Evolutionary conservation across 2,888 invertebrate genomes (phyloP).

Genomic region (Pachycephus smyrnensis): DNA sequence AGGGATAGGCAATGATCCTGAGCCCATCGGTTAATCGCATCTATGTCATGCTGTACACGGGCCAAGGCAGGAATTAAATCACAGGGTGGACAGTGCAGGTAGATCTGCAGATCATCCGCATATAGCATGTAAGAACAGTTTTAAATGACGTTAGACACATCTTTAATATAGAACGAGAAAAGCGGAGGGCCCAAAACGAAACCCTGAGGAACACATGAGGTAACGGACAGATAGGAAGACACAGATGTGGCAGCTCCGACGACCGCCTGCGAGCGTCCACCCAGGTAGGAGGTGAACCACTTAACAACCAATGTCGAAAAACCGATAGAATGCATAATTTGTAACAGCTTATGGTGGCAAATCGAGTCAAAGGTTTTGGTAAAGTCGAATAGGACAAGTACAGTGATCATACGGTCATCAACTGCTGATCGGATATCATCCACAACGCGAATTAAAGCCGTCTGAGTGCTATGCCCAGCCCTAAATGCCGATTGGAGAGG

Average conservation of each 20-base stretch:
- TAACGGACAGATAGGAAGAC: background rate
- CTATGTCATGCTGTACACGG: background rate
- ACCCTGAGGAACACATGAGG: background rate
- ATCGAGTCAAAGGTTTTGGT: background rate
- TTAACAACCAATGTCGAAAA: background rate
- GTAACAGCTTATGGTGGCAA: background rate
- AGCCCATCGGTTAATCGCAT: background rate
- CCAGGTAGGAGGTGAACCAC: background rate
- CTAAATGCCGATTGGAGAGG: background rate
- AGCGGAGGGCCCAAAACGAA: background rate
- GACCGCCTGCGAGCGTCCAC: background rate
- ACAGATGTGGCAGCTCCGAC: background rate
- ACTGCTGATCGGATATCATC: background rate
- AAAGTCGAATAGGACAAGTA: background rate
- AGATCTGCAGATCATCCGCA: background rate
- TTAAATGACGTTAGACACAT: background rate
- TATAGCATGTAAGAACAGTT: background rate
- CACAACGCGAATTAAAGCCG: background rate
- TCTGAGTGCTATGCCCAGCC: background rate
- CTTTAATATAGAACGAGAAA: background rate
- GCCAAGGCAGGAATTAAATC: background rate
- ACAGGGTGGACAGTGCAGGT: background rate
- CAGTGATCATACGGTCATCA: background rate
- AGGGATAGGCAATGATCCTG: background rate
- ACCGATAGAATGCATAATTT: background rate